phyloP scores from a whole-genome alignment of 2,888 invertebrate species.

The Callyntrura guangdongensis region DNA sequence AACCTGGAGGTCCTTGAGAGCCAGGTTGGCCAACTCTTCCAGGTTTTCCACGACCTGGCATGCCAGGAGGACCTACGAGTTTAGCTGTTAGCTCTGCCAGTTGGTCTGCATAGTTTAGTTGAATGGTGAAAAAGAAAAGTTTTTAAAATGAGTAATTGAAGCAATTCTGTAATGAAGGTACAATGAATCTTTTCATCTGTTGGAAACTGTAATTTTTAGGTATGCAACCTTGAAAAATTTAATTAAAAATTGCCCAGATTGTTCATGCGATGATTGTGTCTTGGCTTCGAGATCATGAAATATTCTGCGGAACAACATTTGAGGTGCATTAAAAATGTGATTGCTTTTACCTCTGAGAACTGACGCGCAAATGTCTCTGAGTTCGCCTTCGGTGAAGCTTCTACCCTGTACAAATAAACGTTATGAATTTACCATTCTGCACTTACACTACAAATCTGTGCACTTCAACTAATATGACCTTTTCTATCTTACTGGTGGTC shows the following conservation, averaged over 20 bases:
- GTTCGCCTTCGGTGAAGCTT: slow-evolving; percentile 90
- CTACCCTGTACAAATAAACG: slow-evolving; percentile 87
- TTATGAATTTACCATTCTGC: slow-evolving; percentile 64
- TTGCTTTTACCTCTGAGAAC: slow-evolving; percentile 90
- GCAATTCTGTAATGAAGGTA: neutral
- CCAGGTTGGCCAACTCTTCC: slow-evolving; percentile 91
- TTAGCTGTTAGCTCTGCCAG: slow-evolving; percentile 90
- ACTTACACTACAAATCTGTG: neutral
- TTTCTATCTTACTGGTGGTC: slow-evolving; percentile 83
- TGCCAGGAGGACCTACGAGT: slow-evolving; percentile 89
- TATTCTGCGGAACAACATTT: too few species aligned
- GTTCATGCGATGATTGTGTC: too few species aligned
- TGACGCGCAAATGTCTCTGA: slow-evolving; percentile 93
- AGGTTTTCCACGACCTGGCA: slow-evolving; percentile 89
- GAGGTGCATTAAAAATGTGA: too few species aligned
- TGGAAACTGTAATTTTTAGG: neutral
- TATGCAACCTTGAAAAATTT: neutral
- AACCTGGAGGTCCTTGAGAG: slow-evolving; percentile 90
- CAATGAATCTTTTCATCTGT: neutral
- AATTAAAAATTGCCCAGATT: too few species aligned
- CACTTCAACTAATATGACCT: neutral
- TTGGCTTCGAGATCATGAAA: too few species aligned
- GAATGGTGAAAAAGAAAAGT: neutral
- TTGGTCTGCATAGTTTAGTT: slow-evolving; percentile 88
- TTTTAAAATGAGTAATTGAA: too few species aligned